These are phyloP conservation scores for Hydrozoanthus gracilis DNA, from an alignment of 92 coral and sea anemone species.

Conservation along the genomic window DNA sequence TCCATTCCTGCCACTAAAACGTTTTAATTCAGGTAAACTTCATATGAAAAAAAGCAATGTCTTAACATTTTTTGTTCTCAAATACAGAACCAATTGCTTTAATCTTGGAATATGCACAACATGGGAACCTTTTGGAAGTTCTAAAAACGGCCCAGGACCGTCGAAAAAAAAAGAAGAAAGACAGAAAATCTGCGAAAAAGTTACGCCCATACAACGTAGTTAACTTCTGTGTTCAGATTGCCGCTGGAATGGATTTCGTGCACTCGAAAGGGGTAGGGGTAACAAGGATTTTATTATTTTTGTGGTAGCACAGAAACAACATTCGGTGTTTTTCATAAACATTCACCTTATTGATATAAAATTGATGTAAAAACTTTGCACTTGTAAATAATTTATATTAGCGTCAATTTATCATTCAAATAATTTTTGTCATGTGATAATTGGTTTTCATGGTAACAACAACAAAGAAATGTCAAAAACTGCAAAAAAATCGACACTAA, in stretches of 20 bases:
- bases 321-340: background rate
- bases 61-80: background rate
- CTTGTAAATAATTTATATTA: too few species aligned
- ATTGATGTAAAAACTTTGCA: too few species aligned
- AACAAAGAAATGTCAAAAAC: background rate
- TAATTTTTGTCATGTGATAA: background rate
- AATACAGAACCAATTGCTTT: background rate
- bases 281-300: too few species aligned
- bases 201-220: background rate
- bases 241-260: background rate
- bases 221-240: background rate
- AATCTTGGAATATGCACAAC: background rate
- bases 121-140: background rate
- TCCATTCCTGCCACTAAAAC: too few species aligned
- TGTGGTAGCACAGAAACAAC: background rate
- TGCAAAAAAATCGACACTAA: background rate
- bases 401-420: background rate
- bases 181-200: background rate
- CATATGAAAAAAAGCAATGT: too few species aligned
- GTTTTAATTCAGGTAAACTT: too few species aligned
- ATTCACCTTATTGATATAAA: too few species aligned
- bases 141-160: background rate
- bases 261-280: background rate
- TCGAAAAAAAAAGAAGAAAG: background rate
- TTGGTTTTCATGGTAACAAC: background rate